Base-by-base conservation (phyloP, 2,113 vertebrate genomes). In the Pterophyllum scalare region DNA sequence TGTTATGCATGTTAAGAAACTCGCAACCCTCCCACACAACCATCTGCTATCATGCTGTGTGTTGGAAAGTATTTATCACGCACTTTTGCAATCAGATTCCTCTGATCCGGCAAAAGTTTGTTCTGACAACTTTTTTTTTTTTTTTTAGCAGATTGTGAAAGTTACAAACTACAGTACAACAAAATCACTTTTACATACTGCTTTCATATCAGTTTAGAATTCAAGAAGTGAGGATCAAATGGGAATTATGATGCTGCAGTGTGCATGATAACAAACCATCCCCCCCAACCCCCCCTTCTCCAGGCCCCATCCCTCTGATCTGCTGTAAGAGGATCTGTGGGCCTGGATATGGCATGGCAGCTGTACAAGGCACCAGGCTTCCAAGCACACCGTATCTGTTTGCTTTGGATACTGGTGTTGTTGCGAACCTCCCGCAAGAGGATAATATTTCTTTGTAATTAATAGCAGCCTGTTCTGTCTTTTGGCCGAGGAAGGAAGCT, bases 371-470 rank as follows among this genome's bases (percentile, higher is more conserved):
- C 89, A 91, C 89, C 87, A 59, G 81, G 88, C 91, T 89, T 87
- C 84, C 89, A 90, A 90, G 77, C 86, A 82, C 88, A 85, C 67
- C 70, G 75, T 88, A 91, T 93, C 86, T 94, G 91, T 93, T 93
- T 94, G 92, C 92, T 94, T 88, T 91, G 91, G 92, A 93, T 83
- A 93, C 93, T 83, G 20, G 76, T 79, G 87, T 87, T 90, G 93
- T 83, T 90, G 85, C 78, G 54, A 91, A 87, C 89, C 84, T 88
- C 82, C 65, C 70, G 78, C 83, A 79, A 93, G 80, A 89, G 87
- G 84, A 92, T 93, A 88, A 87, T 88, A 90, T 94, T 90, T 93
- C 92, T 84, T 88, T 77, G 90, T 93, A 92, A 93, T 91, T 93
- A 91, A 93, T 89, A 87, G 85, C 83, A 88, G 91, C 84, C 83